phyloP scores from a whole-genome alignment of 2,888 invertebrate species.

The Andrena dorsata region DNA sequence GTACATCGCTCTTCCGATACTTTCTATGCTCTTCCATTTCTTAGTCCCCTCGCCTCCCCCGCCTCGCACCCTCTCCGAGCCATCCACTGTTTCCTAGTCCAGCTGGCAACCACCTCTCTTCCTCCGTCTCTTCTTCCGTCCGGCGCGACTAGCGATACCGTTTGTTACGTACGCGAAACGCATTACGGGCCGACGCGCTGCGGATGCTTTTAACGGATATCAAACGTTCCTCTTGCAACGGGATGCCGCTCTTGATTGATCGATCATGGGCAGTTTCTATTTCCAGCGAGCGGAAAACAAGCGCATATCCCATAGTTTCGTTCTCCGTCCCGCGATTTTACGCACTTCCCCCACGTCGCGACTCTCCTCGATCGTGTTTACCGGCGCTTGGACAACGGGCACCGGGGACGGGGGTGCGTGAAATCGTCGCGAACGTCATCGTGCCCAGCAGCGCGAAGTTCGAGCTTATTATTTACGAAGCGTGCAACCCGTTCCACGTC shows the following conservation, averaged over 20 bases:
- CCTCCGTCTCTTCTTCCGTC: not conserved
- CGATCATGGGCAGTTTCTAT: conserved; percentile 67
- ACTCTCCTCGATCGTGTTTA: not conserved
- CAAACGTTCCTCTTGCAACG: conserved; percentile 44
- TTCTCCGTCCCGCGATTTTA: not conserved
- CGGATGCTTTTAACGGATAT: conserved; percentile 66
- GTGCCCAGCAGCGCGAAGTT: not conserved
- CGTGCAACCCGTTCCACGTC: conserved; percentile 5
- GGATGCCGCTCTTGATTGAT: conserved; percentile 47
- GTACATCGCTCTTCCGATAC: not conserved
- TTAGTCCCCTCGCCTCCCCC: not conserved
- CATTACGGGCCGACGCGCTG: conserved; percentile 63
- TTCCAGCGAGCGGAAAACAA: conserved; percentile 53
- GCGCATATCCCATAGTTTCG: conserved; percentile 24
- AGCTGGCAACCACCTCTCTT: not conserved
- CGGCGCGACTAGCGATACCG: conserved; percentile 32
- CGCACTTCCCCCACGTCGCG: no score
- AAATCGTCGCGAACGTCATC: not conserved
- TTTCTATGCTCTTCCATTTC: not conserved
- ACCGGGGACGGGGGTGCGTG: not conserved
- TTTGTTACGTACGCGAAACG: conserved; percentile 60
- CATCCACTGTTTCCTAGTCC: not conserved
- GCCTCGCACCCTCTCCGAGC: not conserved
- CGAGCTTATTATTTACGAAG: conserved; percentile 39
- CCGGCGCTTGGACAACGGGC: no score